phyloP scores from a whole-genome alignment of 92 coral and sea anemone genomes.

The Siderastrea radians region DNA sequence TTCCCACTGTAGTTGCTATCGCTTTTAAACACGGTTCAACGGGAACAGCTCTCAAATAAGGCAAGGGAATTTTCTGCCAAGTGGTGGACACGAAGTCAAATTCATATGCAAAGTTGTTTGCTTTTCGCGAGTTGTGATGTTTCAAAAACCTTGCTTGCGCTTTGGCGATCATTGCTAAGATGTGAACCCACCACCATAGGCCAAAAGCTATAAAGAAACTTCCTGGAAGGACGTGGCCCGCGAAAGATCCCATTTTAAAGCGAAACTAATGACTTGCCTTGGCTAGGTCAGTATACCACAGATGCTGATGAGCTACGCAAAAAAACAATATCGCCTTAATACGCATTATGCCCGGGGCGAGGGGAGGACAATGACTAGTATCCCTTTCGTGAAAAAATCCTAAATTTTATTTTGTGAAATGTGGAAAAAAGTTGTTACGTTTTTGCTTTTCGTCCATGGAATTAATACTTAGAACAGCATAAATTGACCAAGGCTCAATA shows the following conservation, averaged over 20 bases:
- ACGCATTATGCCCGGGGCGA: too few species aligned
- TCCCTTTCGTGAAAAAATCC: too few species aligned
- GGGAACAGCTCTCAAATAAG: constrained; percentile 44
- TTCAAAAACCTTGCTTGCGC: background rate
- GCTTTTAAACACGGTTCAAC: constrained; percentile 57
- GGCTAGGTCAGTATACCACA: too few species aligned
- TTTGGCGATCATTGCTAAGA: constrained; percentile 12
- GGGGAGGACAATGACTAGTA: too few species aligned
- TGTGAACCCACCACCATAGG: constrained; percentile 69
- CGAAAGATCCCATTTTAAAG: constrained; percentile 55
- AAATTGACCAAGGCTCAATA: too few species aligned
- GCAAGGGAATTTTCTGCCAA: constrained; percentile 53
- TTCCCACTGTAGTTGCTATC: constrained; percentile 33
- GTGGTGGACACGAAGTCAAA: constrained; percentile 49
- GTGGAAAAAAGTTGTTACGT: too few species aligned
- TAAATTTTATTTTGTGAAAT: too few species aligned
- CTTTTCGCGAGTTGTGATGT: background rate
- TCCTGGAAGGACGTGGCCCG: constrained; percentile 73
- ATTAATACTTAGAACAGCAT: too few species aligned
- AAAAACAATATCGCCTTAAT: too few species aligned
- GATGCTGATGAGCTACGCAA: too few species aligned
- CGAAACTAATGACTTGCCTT: background rate
- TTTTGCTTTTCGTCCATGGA: too few species aligned
- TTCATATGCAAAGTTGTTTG: background rate
- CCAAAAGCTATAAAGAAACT: constrained; percentile 41